Conservation (phyloP, 92 coral and sea anemone genomes). For the Parazoanthus darwini region DNA sequence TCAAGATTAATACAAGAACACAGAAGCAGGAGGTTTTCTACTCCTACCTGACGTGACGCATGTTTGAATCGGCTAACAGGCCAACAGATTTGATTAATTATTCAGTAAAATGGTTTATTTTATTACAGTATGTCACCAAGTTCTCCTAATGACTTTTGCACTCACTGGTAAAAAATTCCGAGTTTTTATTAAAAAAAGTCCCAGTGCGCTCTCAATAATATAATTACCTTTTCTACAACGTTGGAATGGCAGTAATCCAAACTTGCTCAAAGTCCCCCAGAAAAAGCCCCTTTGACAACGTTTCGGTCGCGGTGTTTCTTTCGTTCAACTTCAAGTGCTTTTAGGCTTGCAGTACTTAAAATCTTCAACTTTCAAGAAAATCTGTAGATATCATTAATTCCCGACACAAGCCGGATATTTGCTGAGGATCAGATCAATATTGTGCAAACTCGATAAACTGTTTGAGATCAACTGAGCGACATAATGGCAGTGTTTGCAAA, state of each 20-base stretch:
- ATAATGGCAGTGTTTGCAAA: constrained; percentile 73
- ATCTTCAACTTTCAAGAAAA: constrained; percentile 60
- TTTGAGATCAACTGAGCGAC: constrained; percentile 63
- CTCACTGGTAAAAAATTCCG: constrained; percentile 40
- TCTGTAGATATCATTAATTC: constrained; percentile 78
- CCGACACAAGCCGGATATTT: constrained; percentile 84
- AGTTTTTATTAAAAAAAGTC: background rate
- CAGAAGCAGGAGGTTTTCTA: constrained; percentile 29
- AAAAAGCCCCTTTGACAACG: background rate
- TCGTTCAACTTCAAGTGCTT: constrained; percentile 33
- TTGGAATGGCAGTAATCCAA: constrained; percentile 12
- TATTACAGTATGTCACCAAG: constrained; percentile 86
- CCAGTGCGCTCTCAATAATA: constrained; percentile 12
- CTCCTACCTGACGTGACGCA: constrained; percentile 33
- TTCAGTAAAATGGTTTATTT: constrained; percentile 79
- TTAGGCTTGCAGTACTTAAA: constrained; percentile 67
- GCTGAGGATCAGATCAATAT: constrained; percentile 75
- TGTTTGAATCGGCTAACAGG: constrained; percentile 46
- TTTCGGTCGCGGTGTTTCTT: background rate
- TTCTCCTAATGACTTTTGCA: constrained; percentile 79
- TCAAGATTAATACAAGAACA: constrained; percentile 35
- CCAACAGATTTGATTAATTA: constrained; percentile 89
- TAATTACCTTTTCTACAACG: constrained; percentile 25
- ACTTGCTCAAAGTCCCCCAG: constrained; percentile 1
- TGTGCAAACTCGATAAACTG: constrained; percentile 67